Base-by-base conservation (phyloP, 2,888 invertebrate genomes). In the Orthosia gracilis region DNA sequence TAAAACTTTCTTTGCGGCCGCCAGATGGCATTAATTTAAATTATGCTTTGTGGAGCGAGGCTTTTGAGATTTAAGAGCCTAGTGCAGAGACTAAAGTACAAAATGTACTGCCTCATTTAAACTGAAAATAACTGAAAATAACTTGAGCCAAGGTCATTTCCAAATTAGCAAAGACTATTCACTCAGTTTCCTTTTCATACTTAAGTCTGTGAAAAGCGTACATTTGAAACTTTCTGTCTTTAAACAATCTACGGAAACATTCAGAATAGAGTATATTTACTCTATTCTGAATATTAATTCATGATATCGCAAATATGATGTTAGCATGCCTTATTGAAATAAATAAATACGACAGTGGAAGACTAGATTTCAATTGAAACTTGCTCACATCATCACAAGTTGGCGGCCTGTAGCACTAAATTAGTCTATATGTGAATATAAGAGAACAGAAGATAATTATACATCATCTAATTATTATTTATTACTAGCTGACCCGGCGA, bases 1-100 rank as follows among this genome's bases (percentile, higher is more conserved):
- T 82, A 52, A 67, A 72, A 82, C 69, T 77, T 76, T 50, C 12
- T n/a, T 57, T 55, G 21, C 2, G 12, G 18, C 26, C 45, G 21
- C 23, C 31, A 70, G 59, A 67, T 66, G 50, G 45, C 47, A 18
- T 40, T 63, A 50, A 74, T 74, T 73, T 40, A 31, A 55, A 49
- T 13, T 49, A 26, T 57, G 11, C 23, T 49, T 55, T 62, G 55
- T 31, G 26, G 7, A 52, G 21, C 1, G 18, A 17, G n/a, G 18
- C 23, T 18, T 15, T n/a, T 18, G 21, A 66, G 21, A 13, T 52
- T 71, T 69, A 57, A 23, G 18, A 49, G 21, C 21, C 23, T n/a
- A 71, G 11, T 7, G 17, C 1, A 50, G 3, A 52, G 17, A 18
- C 31, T 31, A 31, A 31, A 31, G 5, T 4, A 26, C 13, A 15